Base-by-base conservation (phyloP, 1,140 invertebrate genomes). In the Nomia melanderi region DNA sequence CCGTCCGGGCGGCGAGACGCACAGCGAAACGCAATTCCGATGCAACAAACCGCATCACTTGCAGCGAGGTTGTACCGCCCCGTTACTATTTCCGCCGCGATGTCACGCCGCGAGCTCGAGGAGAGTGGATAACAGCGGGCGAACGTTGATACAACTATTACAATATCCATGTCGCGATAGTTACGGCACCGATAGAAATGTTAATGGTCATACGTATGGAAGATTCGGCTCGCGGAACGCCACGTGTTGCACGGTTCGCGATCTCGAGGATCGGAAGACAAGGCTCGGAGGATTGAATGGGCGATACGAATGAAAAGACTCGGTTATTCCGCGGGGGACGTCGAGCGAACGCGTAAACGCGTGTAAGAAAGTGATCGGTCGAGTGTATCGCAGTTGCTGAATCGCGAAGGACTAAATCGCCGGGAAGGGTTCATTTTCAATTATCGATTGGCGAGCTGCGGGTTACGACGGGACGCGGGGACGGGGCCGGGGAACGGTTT, bases 81-180 rank as follows among this genome's bases (percentile, higher is more conserved):
- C 54, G 64, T 66, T 75, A 36, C 63, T 65, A 31, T 50, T 69
- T 50, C 73, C 65, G 41, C 17, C 23, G 64, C n/a, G 17, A 36
- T 23, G n/a, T 8, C 12, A n/a, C 1, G 54, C 12, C 27, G 63
- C 59, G 44, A 67, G 39, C 29, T 9, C 39, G 20, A 53, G 36
- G 12, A 17, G 41, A 44, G 41, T 1, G 41, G 14, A 14, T 14
- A 12, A 12, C 17, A 1, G 47, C 2, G 20, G 3, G 44, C 29
- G 47, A 67, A 57, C 57, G 64, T 29, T 39, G 73, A 76, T 76
- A 76, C 64, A 69, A 76, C 64, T 76, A 69, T 76, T 76, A 59
- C 73, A 60, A 69, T 76, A 76, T 69, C 54, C 65, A 69, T 59
- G 53, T 50, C 53, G 53, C 23, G 65, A 69, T 76, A 69, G 73